Evolutionary conservation across 2,888 invertebrate genomes (phyloP).

Genomic region (Diploptera punctata): DNA sequence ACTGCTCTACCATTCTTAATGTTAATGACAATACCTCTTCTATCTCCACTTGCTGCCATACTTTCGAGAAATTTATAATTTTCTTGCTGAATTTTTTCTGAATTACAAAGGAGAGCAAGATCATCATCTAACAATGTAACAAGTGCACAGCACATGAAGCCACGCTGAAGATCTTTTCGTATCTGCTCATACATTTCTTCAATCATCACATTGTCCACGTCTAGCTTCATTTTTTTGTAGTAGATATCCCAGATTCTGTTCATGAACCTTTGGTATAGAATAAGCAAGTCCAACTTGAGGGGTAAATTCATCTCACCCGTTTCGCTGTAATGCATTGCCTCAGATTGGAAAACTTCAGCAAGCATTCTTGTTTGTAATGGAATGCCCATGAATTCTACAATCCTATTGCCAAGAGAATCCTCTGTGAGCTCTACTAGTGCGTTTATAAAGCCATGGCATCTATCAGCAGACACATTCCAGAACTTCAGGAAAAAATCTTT

Average conservation of each 20-base stretch:
- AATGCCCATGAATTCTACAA: slow-evolving; percentile 24
- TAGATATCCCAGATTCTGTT: slow-evolving; percentile 27
- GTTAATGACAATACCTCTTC: slow-evolving; percentile 27
- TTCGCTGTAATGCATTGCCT: slow-evolving; percentile 7
- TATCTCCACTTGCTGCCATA: slow-evolving; percentile 15
- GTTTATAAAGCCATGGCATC: no score
- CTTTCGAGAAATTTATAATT: background rate
- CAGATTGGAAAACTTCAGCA: slow-evolving; percentile 29
- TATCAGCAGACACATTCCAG: no score
- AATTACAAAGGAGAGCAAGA: background rate
- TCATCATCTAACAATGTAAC: slow-evolving; percentile 8
- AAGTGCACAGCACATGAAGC: slow-evolving; percentile 31
- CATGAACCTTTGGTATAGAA: slow-evolving; percentile 26
- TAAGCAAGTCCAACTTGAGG: slow-evolving; percentile 17
- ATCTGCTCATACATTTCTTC: background rate
- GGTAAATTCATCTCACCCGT: slow-evolving; percentile 7
- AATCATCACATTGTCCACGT: slow-evolving; percentile 1
- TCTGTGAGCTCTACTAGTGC: background rate
- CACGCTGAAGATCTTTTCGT: background rate
- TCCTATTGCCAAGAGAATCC: background rate
- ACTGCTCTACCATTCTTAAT: slow-evolving; percentile 23
- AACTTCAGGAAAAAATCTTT: background rate
- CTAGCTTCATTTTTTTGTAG: slow-evolving; percentile 11
- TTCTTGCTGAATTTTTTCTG: background rate
- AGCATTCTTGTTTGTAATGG: slow-evolving; percentile 34